Base-by-base conservation (phyloP, 37 sponge, comb jelly and placozoan species). In the Aplysina aerophoba region DNA sequence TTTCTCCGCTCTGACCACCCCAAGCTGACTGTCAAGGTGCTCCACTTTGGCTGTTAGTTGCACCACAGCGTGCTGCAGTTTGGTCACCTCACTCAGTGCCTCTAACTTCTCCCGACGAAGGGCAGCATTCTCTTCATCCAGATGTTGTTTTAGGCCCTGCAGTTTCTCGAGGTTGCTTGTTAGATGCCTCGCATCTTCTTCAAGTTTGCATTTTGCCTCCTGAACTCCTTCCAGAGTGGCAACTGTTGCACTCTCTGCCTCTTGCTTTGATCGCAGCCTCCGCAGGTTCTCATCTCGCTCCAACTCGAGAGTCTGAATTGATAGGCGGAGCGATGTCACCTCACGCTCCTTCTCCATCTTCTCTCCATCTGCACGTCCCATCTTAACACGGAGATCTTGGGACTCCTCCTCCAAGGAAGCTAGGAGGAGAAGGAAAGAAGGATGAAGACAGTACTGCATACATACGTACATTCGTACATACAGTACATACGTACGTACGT, bases 41-140 rank as follows among this genome's bases (percentile, higher is more conserved):
- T 63, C 78, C 16, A 91, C 83, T 63, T 91, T 85, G 21, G 83
- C 78, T 33, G 64, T 73, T 15, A 91, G 83, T 35, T 78, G 82
- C 25, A 5, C 36, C 16, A 73, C 68, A 0, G 64, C 8, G 34
- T 27, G 15, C 60, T 81, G 81, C 62, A 91, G 54, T 65, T 33
- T 68, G 40, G 81, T 77, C 15, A 91, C 12, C 44, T 91, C 86
- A 15, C 74, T 88, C n/a, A 84, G 64, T 1, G 72, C 88, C 36
- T 66, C 74, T 31, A 82, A 20, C 38, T 55, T 81, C 50, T 73
- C 54, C 58, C 62, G 28, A 16, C 75, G 63, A 1, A 83, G 82
- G 0, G 63, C 58, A 0, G 50, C 66, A 62, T 88, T 88, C 33
- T 88, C 86, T 20, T 82, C 58, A 41, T 85, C 89, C 30, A 91